Evolutionary conservation across 1,140 invertebrate genomes (phyloP).

Genomic region (Ceratoteleas bidentatus): DNA sequence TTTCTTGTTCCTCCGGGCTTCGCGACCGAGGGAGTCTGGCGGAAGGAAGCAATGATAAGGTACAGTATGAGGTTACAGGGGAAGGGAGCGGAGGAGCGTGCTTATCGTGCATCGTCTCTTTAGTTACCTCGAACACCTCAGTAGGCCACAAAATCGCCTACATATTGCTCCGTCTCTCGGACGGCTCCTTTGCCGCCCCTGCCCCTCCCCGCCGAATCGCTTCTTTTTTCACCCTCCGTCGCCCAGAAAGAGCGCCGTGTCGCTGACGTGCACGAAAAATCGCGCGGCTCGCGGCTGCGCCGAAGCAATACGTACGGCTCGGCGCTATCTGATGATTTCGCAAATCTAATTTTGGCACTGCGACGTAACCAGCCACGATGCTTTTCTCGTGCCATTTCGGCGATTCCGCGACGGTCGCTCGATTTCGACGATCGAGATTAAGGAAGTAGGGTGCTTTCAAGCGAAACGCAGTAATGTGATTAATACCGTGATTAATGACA

Average conservation of each 20-base stretch:
- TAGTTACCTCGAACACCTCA: constrained; percentile 72
- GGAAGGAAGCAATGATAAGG: constrained; percentile 58
- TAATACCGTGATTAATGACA: too few species aligned
- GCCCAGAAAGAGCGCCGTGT: constrained; percentile 55
- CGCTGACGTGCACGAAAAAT: constrained; percentile 74
- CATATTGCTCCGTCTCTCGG: constrained; percentile 53
- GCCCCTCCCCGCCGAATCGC: constrained; percentile 53
- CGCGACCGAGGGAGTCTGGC: constrained; percentile 9
- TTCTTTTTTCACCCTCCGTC: constrained; percentile 31
- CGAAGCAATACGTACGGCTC: constrained; percentile 55
- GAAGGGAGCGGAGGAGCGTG: constrained; percentile 75
- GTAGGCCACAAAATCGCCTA: constrained; percentile 65
- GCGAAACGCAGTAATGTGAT: too few species aligned
- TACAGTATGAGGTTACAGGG: constrained; percentile 73
- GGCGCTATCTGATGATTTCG: constrained; percentile 68
- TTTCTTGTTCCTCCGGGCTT: neutral
- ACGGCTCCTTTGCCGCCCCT: constrained; percentile 57
- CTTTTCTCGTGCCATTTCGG: constrained; percentile 52
- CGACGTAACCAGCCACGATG: constrained; percentile 39
- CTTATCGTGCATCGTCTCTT: constrained; percentile 81
- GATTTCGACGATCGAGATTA: too few species aligned
- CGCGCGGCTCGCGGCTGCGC: constrained; percentile 66
- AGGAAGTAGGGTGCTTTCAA: too few species aligned
- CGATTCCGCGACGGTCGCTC: constrained; percentile 4
- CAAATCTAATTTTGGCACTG: constrained; percentile 72